A percentile compares a stretch with the other conserved stretches of the same genome.
Conservation (phyloP, 2,888 invertebrate genomes). For the Eupithecia tripunctaria region DNA sequence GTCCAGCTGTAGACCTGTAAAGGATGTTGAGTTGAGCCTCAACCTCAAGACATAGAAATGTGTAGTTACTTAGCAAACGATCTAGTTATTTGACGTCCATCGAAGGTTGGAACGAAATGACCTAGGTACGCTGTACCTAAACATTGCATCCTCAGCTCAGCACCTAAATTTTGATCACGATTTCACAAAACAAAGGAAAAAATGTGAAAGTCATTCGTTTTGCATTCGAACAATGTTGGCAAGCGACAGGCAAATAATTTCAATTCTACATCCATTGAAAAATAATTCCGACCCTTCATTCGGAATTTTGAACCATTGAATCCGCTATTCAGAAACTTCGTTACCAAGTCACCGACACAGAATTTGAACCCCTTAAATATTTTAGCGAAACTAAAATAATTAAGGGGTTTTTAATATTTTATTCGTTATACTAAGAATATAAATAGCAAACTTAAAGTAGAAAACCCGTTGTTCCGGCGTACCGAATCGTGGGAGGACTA, state of each 20-base stretch:
- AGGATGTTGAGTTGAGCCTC: too few species aligned
- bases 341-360: too few species aligned
- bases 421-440: too few species aligned
- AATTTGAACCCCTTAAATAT: too few species aligned
- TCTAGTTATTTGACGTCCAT: background rate
- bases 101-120: background rate
- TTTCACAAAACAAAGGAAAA: background rate
- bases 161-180: background rate
- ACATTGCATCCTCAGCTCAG: background rate
- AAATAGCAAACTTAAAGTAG: too few species aligned
- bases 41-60: background rate
- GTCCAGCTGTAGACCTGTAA: too few species aligned
- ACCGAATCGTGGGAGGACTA: too few species aligned
- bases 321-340: too few species aligned
- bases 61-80: background rate
- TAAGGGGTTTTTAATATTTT: too few species aligned
- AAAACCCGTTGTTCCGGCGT: too few species aligned
- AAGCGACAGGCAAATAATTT: background rate
- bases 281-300: background rate
- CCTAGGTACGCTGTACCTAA: background rate
- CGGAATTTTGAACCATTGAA: background rate
- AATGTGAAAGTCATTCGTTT: slow-evolving; percentile 2
- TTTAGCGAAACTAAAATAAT: too few species aligned
- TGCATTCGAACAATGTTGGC: slow-evolving; percentile 6
- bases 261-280: background rate